phyloP scores from a whole-genome alignment of 2,797 vertebrate genomes.

The Gila robusta region DNA sequence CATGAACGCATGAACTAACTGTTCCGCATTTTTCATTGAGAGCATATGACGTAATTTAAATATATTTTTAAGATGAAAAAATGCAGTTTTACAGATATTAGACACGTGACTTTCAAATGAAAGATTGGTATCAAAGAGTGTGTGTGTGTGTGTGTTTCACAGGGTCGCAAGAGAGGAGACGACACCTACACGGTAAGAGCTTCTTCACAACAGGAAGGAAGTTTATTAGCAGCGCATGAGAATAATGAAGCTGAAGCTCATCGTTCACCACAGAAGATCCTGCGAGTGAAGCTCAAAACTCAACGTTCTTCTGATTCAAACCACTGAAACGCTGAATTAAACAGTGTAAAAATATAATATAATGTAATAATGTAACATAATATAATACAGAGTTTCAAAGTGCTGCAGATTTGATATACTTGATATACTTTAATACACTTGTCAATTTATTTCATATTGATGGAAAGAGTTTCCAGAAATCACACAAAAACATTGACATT shows the following conservation, averaged over 20 bases:
- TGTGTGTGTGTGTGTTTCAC: constrained; percentile 9
- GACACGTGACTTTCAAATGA: too few relatives aligned
- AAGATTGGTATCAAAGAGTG: too few relatives aligned
- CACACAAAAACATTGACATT: background rate
- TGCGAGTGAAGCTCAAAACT: background rate
- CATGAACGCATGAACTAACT: too few relatives aligned
- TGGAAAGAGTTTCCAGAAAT: background rate
- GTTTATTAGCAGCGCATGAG: background rate
- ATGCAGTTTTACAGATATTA: too few relatives aligned
- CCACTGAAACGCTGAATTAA: too few relatives aligned
- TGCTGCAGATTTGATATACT: too few relatives aligned
- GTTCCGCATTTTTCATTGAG: rapidly evolving
- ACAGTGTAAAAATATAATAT: too few relatives aligned
- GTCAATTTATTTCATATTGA: background rate
- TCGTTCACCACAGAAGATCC: background rate
- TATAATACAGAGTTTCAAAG: too few relatives aligned
- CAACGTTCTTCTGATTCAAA: background rate
- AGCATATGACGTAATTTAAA: too few relatives aligned
- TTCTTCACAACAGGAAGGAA: constrained; percentile 27
- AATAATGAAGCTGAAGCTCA: background rate
- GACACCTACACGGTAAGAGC: constrained; percentile 70
- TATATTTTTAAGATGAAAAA: too few relatives aligned
- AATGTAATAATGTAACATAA: too few relatives aligned
- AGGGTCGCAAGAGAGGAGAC: constrained; percentile 60
- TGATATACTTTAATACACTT: background rate